phyloP scores from a whole-genome alignment of 2,797 vertebrate genomes.

The Bradypodion ventrale region DNA sequence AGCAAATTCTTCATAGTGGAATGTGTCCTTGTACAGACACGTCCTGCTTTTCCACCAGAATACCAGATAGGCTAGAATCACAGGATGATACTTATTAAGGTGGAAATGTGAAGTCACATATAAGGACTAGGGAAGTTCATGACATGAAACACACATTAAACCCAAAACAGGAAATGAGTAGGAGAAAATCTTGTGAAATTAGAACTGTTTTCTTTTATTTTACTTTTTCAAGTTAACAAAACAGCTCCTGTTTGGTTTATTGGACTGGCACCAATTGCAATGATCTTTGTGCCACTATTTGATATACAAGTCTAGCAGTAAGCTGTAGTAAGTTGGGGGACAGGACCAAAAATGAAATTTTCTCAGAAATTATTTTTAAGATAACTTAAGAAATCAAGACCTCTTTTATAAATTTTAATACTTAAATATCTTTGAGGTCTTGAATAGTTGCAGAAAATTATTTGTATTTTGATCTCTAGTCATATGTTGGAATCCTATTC shows the following conservation, averaged over 20 bases:
- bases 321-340: neutral
- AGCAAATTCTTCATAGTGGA: neutral
- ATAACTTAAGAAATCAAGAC: no score
- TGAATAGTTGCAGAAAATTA: neutral
- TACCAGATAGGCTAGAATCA: neutral
- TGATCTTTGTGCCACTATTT: neutral
- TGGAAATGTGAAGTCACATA: neutral
- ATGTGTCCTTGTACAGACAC: neutral
- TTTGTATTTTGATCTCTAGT: neutral
- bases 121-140: neutral
- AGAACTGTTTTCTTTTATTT: neutral
- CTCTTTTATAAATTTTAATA: neutral
- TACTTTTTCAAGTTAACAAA: neutral
- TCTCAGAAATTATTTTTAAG: neutral
- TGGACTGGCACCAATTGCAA: no score
- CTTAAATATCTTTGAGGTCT: neutral
- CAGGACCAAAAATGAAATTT: neutral
- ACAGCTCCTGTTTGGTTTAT: neutral
- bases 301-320: neutral
- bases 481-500: neutral
- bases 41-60: neutral
- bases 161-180: neutral
- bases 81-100: neutral
- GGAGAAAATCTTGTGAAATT: neutral
- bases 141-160: neutral